A percentile compares a stretch with the other conserved stretches of the same genome.
Evolutionary conservation across 2,888 invertebrate species (phyloP).

Genomic region (Byasa hedistus): DNA sequence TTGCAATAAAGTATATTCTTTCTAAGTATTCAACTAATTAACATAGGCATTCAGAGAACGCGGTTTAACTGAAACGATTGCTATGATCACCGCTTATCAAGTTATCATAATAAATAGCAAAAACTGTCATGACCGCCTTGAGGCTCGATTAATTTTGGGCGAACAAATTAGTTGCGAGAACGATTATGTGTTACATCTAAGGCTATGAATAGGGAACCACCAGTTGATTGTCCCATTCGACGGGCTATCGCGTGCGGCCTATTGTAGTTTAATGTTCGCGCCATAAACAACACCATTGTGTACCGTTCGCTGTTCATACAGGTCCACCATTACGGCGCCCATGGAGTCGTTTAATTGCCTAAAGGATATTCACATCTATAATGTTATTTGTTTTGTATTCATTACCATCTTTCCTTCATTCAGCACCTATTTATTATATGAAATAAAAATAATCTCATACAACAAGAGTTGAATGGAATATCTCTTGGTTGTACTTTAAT

Average conservation of each 20-base stretch:
- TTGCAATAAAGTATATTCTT: no score
- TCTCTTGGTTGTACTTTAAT: no score
- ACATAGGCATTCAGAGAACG: neutral
- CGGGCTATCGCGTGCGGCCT: conserved; percentile 49
- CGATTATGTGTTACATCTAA: conserved; percentile 22
- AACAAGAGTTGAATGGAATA: no score
- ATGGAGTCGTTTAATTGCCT: conserved; percentile 13
- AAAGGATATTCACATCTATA: conserved; percentile 7
- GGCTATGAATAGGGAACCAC: conserved; percentile 22
- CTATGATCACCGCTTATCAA: neutral
- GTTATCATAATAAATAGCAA: conserved; percentile 5
- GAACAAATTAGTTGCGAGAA: conserved; percentile 22
- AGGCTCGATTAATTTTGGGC: conserved; percentile 14
- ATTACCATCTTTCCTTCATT: no score
- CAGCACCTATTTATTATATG: no score
- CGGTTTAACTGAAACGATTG: neutral
- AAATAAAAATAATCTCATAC: no score
- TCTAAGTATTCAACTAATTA: no score
- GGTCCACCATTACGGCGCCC: conserved; percentile 33
- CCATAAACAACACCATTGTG: conserved; percentile 67
- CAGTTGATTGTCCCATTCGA: conserved; percentile 23
- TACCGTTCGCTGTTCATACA: conserved; percentile 49
- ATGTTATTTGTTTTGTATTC: conserved; percentile 3
- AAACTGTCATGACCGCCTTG: conserved; percentile 14
- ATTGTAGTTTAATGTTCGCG: conserved; percentile 57